Base-by-base conservation (phyloP, 2,888 invertebrate species). In the Protula sp. region DNA sequence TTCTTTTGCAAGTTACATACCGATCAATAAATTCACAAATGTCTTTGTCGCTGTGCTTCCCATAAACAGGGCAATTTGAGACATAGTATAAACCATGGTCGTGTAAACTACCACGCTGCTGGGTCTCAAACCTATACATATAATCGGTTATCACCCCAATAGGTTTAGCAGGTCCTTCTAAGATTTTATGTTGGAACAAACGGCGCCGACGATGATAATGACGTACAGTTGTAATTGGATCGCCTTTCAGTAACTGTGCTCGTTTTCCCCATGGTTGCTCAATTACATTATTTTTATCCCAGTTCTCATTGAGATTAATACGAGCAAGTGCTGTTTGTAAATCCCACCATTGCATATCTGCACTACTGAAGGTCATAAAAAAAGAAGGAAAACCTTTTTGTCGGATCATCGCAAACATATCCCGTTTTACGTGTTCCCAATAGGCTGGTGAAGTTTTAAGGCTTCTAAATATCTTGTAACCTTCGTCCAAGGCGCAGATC, bases 81-180 rank as follows among this genome's bases (percentile, higher is more conserved):
- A 38, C 38, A 9, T 19, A 38, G 9, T 14, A 14, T 38, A 19
- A 19, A 9, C 9, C 19, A 19, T 38, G 38, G 19, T 14, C 19
- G 19, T 38, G 38, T 38, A 19, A 19, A 14, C 9, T 14, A 55
- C 30, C 55, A 30, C 14, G 55, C 9, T 55, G 55, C 26, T 55
- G 55, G 26, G 38, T 38, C 26, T 55, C 55, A 5, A 55, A 22
- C n/a, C 55, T 9, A 26, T 31, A 55, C 22, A 55, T 38, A 38
- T 31, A 55, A 55, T 55, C 55, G 14, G n/a, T 9, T n/a, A 31
- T 38, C 38, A 38, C 38, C 14, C 55, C 55, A 38, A 55, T 9
- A 4, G 50, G 55, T n/a, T 31, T 55, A 27, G 30, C 31, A 5
- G 4, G 30, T 14, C n/a, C 26, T 5, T 28, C 9, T 9, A 53